A percentile compares a stretch with the other conserved stretches of the same genome.
Conservation (phyloP, 2,113 vertebrate species). For the Scomber japonicus region DNA sequence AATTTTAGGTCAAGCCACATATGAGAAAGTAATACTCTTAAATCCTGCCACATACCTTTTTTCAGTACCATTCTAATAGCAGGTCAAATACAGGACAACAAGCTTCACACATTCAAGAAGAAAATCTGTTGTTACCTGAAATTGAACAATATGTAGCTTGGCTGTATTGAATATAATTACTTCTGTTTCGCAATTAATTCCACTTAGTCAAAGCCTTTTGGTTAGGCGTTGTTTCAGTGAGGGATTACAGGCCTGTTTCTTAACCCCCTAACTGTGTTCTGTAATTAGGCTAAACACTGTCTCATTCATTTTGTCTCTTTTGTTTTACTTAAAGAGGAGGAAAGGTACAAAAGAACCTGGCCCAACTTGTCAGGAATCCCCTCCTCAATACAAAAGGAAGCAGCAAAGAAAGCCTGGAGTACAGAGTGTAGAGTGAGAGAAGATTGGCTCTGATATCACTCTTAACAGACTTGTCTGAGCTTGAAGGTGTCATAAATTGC, state of each 20-base stretch:
- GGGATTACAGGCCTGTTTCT: slow-evolving; percentile 27
- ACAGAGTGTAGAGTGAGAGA: slow-evolving; percentile 23
- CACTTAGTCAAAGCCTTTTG: slow-evolving; percentile 23
- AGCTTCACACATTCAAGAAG: background rate
- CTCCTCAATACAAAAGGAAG: slow-evolving; percentile 18
- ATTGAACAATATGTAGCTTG: slow-evolving; percentile 19
- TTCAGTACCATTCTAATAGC: background rate
- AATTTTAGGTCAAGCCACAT: background rate
- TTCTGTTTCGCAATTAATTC: slow-evolving; percentile 17
- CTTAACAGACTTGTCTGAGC: slow-evolving; percentile 65
- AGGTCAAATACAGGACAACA: too few species aligned
- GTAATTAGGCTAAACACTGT: slow-evolving; percentile 54
- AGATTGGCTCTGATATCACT: slow-evolving; percentile 38
- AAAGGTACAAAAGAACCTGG: slow-evolving; percentile 64
- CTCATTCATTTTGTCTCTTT: slow-evolving; percentile 57
- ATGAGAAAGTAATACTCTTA: background rate
- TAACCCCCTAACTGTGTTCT: slow-evolving; percentile 59
- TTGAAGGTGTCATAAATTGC: slow-evolving; percentile 60
- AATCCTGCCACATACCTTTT: background rate
- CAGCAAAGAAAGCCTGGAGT: slow-evolving; percentile 23
- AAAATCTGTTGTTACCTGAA: slow-evolving; percentile 19
- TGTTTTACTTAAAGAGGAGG: slow-evolving; percentile 48
- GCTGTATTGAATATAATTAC: slow-evolving; percentile 5
- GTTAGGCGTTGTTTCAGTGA: slow-evolving; percentile 6
- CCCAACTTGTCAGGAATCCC: slow-evolving; percentile 78